Base-by-base conservation (phyloP, 2,797 vertebrate genomes). In the Oreortyx pictus region DNA sequence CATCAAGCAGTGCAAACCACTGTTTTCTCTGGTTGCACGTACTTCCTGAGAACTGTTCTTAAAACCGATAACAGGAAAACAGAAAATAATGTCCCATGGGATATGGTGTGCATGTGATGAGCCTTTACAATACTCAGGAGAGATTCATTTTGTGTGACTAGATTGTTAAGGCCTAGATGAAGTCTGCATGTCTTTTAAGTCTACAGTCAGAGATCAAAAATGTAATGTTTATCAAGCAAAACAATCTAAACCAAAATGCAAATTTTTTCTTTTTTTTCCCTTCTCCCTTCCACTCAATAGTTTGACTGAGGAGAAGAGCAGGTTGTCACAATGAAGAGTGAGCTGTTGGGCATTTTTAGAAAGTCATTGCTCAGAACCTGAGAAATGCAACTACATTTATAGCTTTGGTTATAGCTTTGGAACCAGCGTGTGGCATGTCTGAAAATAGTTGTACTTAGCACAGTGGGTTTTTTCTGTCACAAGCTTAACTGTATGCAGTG, bases 11-110 rank as follows among this genome's bases (percentile, higher is more conserved):
- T 47, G 41, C 31, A 43, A 79, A 77, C 22, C 25, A 49, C 33
- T 54, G 8, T 57, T 62, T 80, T 94, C 23, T 49, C 10, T 13
- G 57, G 41, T 62, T 82, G 9, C 6, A 15, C 5, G 24, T 49
- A 22, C 59, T 90, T 89, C 95, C 95, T 84, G 46, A 87, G 78
- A 94, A 85, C 19, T 1, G 3, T 79, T 19, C 62, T 87, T 81
- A 22, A 59, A 86, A 60, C 41, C 41, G 52, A 29, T 59, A 49
- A 52, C 6, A 35, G 24, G 11, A 85, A 90, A 67, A 64, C 7
- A 62, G 23, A 56, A 35, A n/a, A 33, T 18, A n/a, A 50, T 59
- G 49, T 6, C 2, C 39, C 24, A 72, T 31, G 78, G 47, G 56
- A 68, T 54, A 73, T 15, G 16, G 41, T 24, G 46, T 66, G 41